Evolutionary conservation across 2,888 invertebrate genomes (phyloP), one percentile per base, ranked within the genome.

Genomic region (Muschampia staudingeri): DNA sequence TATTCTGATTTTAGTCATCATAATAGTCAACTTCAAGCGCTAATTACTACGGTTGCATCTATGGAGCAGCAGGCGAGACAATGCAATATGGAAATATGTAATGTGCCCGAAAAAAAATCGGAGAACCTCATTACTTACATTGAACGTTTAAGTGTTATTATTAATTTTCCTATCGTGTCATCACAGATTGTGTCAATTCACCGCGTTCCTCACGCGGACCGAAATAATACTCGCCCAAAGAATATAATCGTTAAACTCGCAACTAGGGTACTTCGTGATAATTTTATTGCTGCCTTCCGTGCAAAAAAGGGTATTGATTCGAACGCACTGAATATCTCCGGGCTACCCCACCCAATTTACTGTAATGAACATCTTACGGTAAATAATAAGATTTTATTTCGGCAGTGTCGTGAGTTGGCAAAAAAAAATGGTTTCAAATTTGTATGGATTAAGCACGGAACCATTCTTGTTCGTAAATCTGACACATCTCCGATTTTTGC

Each of bases 211-310:
- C 56, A 56, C 9, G 56, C 56, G 19, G 56, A 56, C 56, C 56
- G 56, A 56, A 12, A 56, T 14, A 56, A 56, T 56, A 56, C 56
- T 56, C 56, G 56, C 56, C 56, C 56, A 1, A 56, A 56, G 56
- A 56, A 56, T 19, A 56, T 56, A 19, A 19, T 56, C 7, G 56
- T 56, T 19, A 56, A 56, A 56, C 56, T 56, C 7, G 7, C 8
- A n/a, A 19, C 56, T 19, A 56, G 56, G 8, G 56, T 56, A 56
- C 14, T 56, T 8, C 56, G 56, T 56, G 56, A 56, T 7, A 56
- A 56, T 19, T 56, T 56, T 19, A 56, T 56, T 56, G n/a, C 56
- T 56, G 56, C 56, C 14, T 56, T 56, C 19, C 56, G 56, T 56
- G 56, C 56, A 19, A 56, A 56, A 56, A 56, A 56, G 19, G 19